A percentile compares a stretch with the other conserved stretches of the same genome.
Conservation (phyloP, 1,140 invertebrate species). For the Ctenoplectra terminalis region DNA sequence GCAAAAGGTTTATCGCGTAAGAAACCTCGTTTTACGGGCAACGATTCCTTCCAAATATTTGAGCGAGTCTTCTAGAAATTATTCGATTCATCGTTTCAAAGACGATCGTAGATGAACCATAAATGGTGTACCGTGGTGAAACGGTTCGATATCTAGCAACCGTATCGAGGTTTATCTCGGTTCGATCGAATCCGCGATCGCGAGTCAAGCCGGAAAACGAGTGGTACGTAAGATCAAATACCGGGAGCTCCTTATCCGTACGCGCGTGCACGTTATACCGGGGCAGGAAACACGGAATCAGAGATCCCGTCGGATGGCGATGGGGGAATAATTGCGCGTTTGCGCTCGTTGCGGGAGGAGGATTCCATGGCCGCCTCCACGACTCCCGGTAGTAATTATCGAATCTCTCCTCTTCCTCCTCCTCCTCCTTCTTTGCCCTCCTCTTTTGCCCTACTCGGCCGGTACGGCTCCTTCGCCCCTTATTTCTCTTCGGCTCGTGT, state of each 20-base stretch:
- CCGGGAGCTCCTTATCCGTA: conserved; percentile 54
- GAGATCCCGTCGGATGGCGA: conserved; percentile 76
- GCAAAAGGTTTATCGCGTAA: background rate
- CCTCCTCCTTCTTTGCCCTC: conserved; percentile 16
- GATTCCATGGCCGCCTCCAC: conserved; percentile 78
- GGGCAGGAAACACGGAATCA: conserved; percentile 77
- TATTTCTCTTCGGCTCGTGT: conserved; percentile 65
- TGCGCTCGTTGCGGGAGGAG: conserved; percentile 81
- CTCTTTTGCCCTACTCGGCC: conserved; percentile 60
- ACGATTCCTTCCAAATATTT: background rate
- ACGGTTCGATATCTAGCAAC: background rate
- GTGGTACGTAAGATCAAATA: conserved; percentile 59
- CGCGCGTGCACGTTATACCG: conserved; percentile 57
- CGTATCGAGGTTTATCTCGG: conserved; percentile 11
- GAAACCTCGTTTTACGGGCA: background rate
- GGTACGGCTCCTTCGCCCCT: conserved; percentile 48
- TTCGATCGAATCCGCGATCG: background rate
- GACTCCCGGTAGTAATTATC: conserved; percentile 84
- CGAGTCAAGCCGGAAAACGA: conserved; percentile 24
- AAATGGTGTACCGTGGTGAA: background rate
- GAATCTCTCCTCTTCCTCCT: conserved; percentile 73
- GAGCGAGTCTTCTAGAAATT: background rate
- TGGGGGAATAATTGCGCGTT: conserved; percentile 82
- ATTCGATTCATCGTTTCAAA: background rate
- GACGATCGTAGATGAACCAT: too few relatives aligned